A percentile compares a stretch with the other conserved stretches of the same genome.
These are phyloP conservation scores for Laticauda laticaudata DNA, from an alignment of 2,113 vertebrate genomes.

Conservation along the genomic window DNA sequence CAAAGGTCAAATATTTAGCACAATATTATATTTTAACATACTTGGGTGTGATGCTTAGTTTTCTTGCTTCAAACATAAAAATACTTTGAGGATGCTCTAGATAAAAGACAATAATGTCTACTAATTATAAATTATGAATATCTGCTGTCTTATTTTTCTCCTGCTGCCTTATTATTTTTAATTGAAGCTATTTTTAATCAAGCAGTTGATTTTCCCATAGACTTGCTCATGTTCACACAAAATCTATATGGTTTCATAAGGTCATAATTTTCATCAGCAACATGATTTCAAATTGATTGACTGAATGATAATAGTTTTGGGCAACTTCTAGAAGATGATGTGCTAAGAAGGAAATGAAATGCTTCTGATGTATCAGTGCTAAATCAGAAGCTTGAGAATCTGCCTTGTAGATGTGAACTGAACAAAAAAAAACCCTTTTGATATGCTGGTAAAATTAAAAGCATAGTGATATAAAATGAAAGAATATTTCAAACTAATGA, in stretches of 20 bases:
- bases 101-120: not conserved
- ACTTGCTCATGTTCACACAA: not conserved
- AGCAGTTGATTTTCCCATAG: not conserved
- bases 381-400: not conserved
- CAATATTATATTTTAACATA: not conserved
- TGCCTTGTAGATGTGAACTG: not conserved
- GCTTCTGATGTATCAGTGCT: no score
- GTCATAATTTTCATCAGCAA: not conserved
- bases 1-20: not conserved
- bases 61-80: not conserved
- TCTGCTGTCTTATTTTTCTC: not conserved
- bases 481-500: not conserved
- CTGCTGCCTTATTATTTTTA: not conserved
- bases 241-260: not conserved
- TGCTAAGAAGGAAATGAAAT: not conserved
- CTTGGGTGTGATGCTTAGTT: not conserved
- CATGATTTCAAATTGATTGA: not conserved
- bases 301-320: not conserved
- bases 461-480: not conserved
- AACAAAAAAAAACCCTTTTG: not conserved
- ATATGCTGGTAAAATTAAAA: constrained; percentile 2
- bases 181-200: not conserved
- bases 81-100: not conserved
- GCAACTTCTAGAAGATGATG: not conserved
- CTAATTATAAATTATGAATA: not conserved